These are phyloP conservation scores for Heliconius cydno DNA, from an alignment of 2,888 invertebrate species.

Conservation along the genomic window DNA sequence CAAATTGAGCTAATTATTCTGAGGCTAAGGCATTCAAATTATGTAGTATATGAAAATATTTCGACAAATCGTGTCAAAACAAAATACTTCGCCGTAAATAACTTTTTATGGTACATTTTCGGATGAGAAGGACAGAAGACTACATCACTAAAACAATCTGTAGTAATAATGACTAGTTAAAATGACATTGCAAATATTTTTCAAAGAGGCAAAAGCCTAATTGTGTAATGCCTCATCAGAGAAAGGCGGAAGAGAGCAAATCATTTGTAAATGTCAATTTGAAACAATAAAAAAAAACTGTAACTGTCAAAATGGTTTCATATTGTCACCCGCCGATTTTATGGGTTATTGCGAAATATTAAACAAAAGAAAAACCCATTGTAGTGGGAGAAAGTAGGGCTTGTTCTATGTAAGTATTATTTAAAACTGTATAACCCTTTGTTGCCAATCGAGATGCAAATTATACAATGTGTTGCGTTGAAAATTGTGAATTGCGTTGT, in stretches of 20 bases:
- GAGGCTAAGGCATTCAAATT: no score
- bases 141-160: neutral
- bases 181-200: neutral
- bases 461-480: slow-evolving; percentile 50
- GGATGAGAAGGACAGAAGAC: neutral
- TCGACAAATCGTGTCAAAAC: neutral
- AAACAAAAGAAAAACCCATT: slow-evolving; percentile 6
- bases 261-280: slow-evolving; percentile 18
- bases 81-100: neutral
- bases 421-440: slow-evolving; percentile 49
- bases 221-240: slow-evolving; percentile 7
- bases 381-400: slow-evolving; percentile 20
- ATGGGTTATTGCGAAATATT: slow-evolving; percentile 24
- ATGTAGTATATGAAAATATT: no score
- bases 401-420: neutral
- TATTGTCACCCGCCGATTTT: slow-evolving; percentile 23
- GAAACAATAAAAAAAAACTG: slow-evolving; percentile 13
- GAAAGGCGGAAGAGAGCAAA: slow-evolving; percentile 4
- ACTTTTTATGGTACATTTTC: neutral
- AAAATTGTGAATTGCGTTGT: slow-evolving; percentile 9
- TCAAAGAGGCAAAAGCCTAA: neutral
- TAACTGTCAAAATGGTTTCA: slow-evolving; percentile 15
- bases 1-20: no score
- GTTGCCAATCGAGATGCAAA: slow-evolving; percentile 49
- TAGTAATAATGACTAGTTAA: slow-evolving; percentile 4